Evolutionary conservation across 1,140 invertebrate species (phyloP).

Genomic region (Marisa cornuarietis): DNA sequence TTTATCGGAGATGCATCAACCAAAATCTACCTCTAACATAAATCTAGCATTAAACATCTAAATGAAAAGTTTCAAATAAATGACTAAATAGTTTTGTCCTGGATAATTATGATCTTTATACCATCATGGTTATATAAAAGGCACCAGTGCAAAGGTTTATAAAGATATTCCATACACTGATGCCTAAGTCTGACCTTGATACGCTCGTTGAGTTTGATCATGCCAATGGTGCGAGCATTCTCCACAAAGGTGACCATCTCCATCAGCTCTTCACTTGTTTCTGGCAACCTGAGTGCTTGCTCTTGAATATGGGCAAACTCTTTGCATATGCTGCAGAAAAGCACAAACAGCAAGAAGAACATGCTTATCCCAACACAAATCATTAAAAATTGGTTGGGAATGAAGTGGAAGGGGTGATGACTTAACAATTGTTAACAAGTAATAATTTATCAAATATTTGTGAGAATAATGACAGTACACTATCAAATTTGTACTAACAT

Average conservation of each 20-base stretch:
- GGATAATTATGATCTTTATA: not conserved
- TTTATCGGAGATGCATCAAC: too few relatives aligned
- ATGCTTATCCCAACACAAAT: not conserved
- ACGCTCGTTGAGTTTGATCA: conserved; percentile 58
- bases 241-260: conserved; percentile 63
- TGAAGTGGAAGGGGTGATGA: not conserved
- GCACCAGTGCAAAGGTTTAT: not conserved
- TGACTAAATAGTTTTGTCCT: too few relatives aligned
- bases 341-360: not conserved
- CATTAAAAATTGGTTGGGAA: too few relatives aligned
- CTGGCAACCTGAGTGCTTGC: conserved; percentile 56
- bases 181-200: conserved; percentile 44
- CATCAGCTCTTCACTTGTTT: conserved; percentile 63
- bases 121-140: not conserved
- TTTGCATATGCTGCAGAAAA: conserved; percentile 57
- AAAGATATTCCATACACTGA: not conserved
- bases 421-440: not conserved
- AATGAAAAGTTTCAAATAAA: too few relatives aligned
- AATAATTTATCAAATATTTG: not conserved
- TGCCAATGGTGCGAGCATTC: conserved; percentile 55
- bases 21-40: too few relatives aligned
- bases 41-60: too few relatives aligned
- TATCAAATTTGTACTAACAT: too few relatives aligned
- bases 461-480: not conserved
- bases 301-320: conserved; percentile 60